These are phyloP conservation scores for Drosophila micromelanica DNA, from an alignment of 1,140 invertebrate genomes.

Conservation along the genomic window DNA sequence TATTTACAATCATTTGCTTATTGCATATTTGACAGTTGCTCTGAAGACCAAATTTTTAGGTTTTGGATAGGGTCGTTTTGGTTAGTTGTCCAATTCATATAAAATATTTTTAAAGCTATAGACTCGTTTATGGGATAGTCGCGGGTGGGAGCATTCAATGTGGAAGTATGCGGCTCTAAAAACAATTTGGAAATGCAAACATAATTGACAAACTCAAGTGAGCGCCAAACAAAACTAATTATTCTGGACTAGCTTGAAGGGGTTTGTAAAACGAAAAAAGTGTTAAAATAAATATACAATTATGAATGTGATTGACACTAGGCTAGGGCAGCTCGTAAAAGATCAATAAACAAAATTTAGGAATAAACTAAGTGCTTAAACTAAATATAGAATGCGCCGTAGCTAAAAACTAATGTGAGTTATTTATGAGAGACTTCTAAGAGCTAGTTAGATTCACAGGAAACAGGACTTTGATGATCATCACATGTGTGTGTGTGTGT, in stretches of 20 bases:
- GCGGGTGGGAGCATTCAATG: constrained; percentile 20
- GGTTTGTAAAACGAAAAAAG: constrained; percentile 31
- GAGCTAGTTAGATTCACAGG: constrained; percentile 77
- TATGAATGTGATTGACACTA: constrained; percentile 48
- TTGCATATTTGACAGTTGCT: constrained; percentile 32
- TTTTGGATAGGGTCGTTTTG: constrained; percentile 1
- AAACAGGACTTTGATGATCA: constrained; percentile 81
- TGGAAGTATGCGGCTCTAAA: constrained; percentile 21
- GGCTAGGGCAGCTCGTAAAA: constrained; percentile 53
- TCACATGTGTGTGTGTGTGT: constrained; percentile 73
- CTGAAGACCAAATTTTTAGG: constrained; percentile 49
- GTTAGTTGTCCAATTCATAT: constrained; percentile 25
- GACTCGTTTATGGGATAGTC: constrained; percentile 21
- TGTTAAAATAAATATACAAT: constrained; percentile 37
- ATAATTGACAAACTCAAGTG: constrained; percentile 10
- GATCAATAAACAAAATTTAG: constrained; percentile 32
- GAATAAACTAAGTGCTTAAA: constrained; percentile 42
- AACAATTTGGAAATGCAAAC: constrained; percentile 32
- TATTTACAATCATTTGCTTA: constrained; percentile 63
- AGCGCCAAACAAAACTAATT: constrained; percentile 37
- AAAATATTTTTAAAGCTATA: constrained; percentile 33
- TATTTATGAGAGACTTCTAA: constrained; percentile 70
- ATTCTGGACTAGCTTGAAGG: constrained; percentile 49
- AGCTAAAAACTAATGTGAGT: constrained; percentile 67
- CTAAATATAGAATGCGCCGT: constrained; percentile 47